Conservation (phyloP, 2,888 invertebrate species). For the Ectobius pallidus region DNA sequence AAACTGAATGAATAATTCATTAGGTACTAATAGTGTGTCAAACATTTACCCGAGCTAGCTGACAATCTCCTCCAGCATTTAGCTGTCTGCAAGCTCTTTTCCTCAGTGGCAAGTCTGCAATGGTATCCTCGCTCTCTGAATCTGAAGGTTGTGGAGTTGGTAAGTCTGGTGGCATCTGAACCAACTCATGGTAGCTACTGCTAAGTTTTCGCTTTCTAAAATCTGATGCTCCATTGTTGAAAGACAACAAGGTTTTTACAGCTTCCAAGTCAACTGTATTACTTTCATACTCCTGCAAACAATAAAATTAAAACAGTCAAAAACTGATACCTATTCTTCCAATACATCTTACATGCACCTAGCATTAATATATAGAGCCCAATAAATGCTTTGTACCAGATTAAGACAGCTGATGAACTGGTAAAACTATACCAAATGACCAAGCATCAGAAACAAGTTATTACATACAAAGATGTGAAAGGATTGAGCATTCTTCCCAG, state of each 20-base stretch:
- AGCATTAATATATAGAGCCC: too few relatives aligned
- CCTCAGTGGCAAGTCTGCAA: slow-evolving; percentile 57
- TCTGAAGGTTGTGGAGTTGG: slow-evolving; percentile 88
- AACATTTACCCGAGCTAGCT: neutral
- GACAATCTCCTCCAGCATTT: neutral
- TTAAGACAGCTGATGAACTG: too few relatives aligned
- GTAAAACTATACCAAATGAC: too few relatives aligned
- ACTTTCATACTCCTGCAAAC: slow-evolving; percentile 52
- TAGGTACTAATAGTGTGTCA: too few relatives aligned
- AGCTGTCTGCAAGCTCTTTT: slow-evolving; percentile 56
- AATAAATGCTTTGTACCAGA: too few relatives aligned
- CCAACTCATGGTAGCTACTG: neutral
- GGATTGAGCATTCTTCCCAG: too few relatives aligned
- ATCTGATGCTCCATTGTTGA: slow-evolving; percentile 43
- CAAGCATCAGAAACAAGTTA: too few relatives aligned
- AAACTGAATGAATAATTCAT: too few relatives aligned
- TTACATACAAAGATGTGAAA: too few relatives aligned
- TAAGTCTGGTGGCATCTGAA: slow-evolving; percentile 51
- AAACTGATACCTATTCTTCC: neutral
- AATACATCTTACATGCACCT: too few relatives aligned
- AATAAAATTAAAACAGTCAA: too few relatives aligned
- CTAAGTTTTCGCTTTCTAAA: neutral
- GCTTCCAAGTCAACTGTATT: slow-evolving; percentile 38
- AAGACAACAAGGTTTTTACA: slow-evolving; percentile 49
- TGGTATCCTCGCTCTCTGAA: slow-evolving; percentile 67